Evolutionary conservation across 2,113 vertebrate species (phyloP).

Genomic region (Oreochromis aureus): DNA sequence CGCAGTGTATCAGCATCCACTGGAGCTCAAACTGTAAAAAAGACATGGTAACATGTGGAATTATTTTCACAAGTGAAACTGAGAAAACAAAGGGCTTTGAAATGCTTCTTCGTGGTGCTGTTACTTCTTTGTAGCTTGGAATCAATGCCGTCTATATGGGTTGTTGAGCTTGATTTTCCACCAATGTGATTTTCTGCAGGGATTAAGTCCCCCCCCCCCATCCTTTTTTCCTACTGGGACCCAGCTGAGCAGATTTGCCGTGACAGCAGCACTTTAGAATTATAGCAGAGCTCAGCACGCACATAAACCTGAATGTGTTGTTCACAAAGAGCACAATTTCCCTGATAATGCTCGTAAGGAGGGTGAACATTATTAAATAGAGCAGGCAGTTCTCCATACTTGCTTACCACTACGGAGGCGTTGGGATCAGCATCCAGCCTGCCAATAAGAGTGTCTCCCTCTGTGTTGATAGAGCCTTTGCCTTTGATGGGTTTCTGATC

Average conservation of each 20-base stretch:
- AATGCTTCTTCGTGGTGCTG: background rate
- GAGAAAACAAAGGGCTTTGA: background rate
- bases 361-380: background rate
- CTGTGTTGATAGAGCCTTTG: conserved; percentile 75
- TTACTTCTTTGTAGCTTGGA: background rate
- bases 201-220: background rate
- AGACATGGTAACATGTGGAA: background rate
- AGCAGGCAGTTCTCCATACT: background rate
- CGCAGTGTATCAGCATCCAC: conserved; percentile 83
- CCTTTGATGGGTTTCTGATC: conserved; percentile 75
- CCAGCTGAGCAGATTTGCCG: conserved; percentile 51
- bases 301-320: conserved; percentile 25
- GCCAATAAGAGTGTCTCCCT: conserved; percentile 77
- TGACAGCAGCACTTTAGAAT: conserved; percentile 48
- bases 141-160: background rate
- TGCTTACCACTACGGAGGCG: conserved; percentile 76
- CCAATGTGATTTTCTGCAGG: conserved; percentile 16
- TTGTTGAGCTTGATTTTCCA: conserved; percentile 22
- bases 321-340: conserved; percentile 3
- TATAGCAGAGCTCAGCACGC: conserved; percentile 45
- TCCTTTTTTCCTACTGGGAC: background rate
- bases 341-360: background rate
- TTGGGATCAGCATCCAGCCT: conserved; percentile 72
- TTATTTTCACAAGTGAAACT: background rate
- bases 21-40: conserved; percentile 77